Conservation (phyloP, 2,113 vertebrate species). For the Solea solea region DNA sequence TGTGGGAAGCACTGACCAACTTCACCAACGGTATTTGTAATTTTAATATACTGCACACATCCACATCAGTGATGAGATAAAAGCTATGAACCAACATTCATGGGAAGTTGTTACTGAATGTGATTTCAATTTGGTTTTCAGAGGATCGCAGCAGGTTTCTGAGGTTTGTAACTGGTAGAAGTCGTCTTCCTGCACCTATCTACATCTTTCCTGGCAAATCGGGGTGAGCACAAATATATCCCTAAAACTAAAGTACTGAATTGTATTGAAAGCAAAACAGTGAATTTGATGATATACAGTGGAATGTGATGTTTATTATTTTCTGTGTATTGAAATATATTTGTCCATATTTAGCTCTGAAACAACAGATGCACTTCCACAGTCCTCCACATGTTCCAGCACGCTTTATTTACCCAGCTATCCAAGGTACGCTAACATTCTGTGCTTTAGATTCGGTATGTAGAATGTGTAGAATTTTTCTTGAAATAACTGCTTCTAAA, state of each 20-base stretch:
- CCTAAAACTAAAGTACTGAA: not conserved
- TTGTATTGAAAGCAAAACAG: not conserved
- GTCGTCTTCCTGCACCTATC: slow-evolving; percentile 95
- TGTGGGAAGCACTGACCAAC: slow-evolving; percentile 96
- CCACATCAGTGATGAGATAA: too few species aligned
- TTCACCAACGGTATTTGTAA: slow-evolving; percentile 90
- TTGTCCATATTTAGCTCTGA: slow-evolving; percentile 84
- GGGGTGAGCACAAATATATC: slow-evolving; percentile 80
- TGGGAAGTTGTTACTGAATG: too few species aligned
- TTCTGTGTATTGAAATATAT: not conserved
- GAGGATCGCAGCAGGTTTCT: slow-evolving; percentile 98
- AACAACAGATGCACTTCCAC: slow-evolving; percentile 92
- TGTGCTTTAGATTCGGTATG: not conserved
- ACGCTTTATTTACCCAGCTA: slow-evolving; percentile 96
- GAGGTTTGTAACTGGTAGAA: slow-evolving; percentile 96
- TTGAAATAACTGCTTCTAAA: not conserved
- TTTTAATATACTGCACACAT: too few species aligned
- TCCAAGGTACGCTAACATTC: slow-evolving; percentile 82
- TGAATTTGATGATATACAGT: not conserved
- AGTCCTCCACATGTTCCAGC: slow-evolving; percentile 97
- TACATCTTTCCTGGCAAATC: slow-evolving; percentile 96
- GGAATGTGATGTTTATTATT: not conserved
- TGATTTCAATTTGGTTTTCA: slow-evolving; percentile 58
- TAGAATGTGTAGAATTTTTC: too few species aligned
- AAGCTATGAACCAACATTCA: too few species aligned